phyloP scores from a whole-genome alignment of 2,113 vertebrate genomes.

The Zosterops hypoxanthus region DNA sequence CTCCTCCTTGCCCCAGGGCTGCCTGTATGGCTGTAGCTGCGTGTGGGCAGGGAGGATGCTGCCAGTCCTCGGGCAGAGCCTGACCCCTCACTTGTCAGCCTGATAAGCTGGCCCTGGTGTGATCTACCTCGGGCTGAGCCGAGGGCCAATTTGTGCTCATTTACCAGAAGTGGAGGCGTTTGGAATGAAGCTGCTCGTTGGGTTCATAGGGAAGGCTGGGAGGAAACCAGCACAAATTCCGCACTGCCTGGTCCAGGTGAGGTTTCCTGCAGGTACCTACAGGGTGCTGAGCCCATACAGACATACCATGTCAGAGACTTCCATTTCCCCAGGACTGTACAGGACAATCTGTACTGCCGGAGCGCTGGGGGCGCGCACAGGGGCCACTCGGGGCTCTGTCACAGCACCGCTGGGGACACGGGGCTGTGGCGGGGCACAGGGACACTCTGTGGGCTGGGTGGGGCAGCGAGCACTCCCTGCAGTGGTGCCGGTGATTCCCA shows the following conservation, averaged over 20 bases:
- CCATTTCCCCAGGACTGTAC: neutral
- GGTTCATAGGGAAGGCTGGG: neutral
- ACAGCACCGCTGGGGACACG: fast-evolving
- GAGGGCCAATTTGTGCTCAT: neutral
- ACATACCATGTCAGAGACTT: neutral
- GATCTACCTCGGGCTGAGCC: neutral
- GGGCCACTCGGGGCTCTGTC: fast-evolving
- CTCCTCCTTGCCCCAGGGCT: fast-evolving
- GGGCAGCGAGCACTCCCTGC: fast-evolving
- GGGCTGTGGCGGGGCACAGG: neutral
- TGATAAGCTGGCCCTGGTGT: neutral
- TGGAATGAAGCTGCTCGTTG: neutral
- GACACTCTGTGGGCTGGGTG: fast-evolving
- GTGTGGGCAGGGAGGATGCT: neutral
- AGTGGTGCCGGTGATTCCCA: fast-evolving
- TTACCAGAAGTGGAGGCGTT: neutral
- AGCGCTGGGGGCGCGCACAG: fast-evolving
- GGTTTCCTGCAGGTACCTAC: neutral
- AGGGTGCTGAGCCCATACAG: neutral
- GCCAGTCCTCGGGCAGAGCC: neutral
- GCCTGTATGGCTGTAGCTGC: neutral
- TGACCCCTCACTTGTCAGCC: neutral
- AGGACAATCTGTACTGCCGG: neutral
- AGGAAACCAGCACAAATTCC: neutral
- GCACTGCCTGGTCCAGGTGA: fast-evolving